Evolutionary conservation across 2,888 invertebrate genomes (phyloP).

Genomic region (Campoletis raptor): DNA sequence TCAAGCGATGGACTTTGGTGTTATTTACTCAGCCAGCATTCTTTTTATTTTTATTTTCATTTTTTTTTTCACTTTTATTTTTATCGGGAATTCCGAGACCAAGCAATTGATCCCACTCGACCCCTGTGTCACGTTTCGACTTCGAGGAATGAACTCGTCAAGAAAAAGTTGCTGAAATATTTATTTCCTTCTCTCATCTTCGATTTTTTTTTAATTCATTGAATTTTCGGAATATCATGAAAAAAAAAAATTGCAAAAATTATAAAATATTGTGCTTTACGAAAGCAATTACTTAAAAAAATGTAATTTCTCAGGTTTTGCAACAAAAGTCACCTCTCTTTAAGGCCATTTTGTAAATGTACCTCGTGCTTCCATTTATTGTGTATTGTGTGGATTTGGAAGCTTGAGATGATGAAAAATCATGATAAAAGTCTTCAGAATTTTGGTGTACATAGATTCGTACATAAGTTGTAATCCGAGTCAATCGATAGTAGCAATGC

Average conservation of each 20-base stretch:
- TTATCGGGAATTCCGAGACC: slow-evolving; percentile 15
- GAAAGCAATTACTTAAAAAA: too few relatives aligned
- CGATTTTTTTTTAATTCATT: not conserved
- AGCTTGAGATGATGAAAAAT: not conserved
- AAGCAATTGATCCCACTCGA: slow-evolving; percentile 31
- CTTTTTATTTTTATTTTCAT: not conserved
- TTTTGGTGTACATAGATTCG: slow-evolving; percentile 19
- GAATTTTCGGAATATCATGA: not conserved
- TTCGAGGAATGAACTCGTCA: slow-evolving; percentile 15
- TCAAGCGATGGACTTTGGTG: slow-evolving; percentile 29
- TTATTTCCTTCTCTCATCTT: not conserved
- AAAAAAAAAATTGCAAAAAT: not conserved
- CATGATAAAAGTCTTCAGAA: not conserved
- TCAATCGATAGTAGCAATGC: slow-evolving; percentile 58
- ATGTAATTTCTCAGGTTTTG: too few relatives aligned
- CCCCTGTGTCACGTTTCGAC: slow-evolving; percentile 10
- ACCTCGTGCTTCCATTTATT: not conserved
- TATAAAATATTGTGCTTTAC: not conserved
- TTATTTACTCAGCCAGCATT: slow-evolving; percentile 40
- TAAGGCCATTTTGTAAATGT: not conserved
- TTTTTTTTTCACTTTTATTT: not conserved
- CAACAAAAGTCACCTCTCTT: too few relatives aligned
- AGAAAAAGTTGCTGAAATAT: not conserved
- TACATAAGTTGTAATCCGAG: not conserved
- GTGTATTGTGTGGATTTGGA: not conserved